Percentiles rank a stretch among this genome's conserved stretches.
Evolutionary conservation across 1,140 invertebrate genomes (phyloP).

Genomic region (Adelges cooleyi): DNA sequence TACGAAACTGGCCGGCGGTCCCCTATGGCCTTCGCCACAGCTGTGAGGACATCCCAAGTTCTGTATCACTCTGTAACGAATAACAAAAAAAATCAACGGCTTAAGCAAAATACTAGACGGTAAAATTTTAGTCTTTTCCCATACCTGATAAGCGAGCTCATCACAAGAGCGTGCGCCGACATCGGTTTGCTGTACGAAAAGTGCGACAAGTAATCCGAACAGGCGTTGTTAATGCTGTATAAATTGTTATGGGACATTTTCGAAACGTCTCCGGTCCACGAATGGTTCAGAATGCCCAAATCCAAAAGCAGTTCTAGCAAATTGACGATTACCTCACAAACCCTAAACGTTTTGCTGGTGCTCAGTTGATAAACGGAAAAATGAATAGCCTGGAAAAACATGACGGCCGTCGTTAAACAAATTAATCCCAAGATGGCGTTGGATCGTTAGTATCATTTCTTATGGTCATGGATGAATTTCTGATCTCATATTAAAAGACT

Average conservation of each 20-base stretch:
- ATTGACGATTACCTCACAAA: constrained; percentile 82
- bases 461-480: too few relatives aligned
- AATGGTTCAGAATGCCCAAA: constrained; percentile 62
- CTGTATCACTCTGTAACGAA: constrained; percentile 56
- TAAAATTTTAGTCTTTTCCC: too few relatives aligned
- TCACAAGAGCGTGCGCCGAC: constrained; percentile 41
- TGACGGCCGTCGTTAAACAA: background rate
- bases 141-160: constrained; percentile 41
- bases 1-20: constrained; percentile 77
- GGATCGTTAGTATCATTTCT: too few relatives aligned
- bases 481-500: too few relatives aligned
- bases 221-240: background rate
- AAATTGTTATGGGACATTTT: background rate
- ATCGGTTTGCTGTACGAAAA: constrained; percentile 14
- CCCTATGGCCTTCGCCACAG: constrained; percentile 70
- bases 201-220: background rate
- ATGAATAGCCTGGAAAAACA: constrained; percentile 61
- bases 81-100: background rate
- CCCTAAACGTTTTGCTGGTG: constrained; percentile 64
- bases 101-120: background rate
- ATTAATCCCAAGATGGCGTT: too few relatives aligned
- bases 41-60: constrained; percentile 88
- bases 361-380: constrained; percentile 65
- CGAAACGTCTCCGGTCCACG: constrained; percentile 31
- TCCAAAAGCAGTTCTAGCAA: constrained; percentile 79